Base-by-base conservation (phyloP, 2,888 invertebrate species). In the Polymixis flavicincta region DNA sequence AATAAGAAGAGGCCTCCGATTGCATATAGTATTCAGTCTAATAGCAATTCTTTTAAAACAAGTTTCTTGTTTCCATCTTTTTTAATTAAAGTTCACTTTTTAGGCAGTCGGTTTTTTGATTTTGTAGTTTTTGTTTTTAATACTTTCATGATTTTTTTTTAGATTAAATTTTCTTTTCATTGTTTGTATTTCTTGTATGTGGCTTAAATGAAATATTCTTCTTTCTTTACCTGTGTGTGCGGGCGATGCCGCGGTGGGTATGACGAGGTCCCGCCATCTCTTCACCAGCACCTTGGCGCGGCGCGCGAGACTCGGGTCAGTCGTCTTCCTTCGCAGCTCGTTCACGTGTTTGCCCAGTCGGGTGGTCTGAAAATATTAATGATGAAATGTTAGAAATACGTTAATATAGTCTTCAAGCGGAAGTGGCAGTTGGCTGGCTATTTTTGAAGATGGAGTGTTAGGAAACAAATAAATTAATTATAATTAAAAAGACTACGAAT, bases 261-360 rank as follows among this genome's bases (percentile, higher is more conserved):
- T 96, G 89, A 99, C 97, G 95, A 98, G 97, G 95, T 98, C 98
- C 89, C 99, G 98, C 99, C 99, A 99, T 95, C 98, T 97, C 90
- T 99, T 98, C 75, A 99, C 98, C 93, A 99, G 97, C 92, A 98
- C 98, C 95, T 99, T 99, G 76, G 99, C 98, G 86, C 99, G 97
- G 90, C 98, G 98, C 71, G 99, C 99, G 93, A 99, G 97, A 79
- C 97, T 97, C 87, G 98, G 98, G 94, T 99, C 98, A 77, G 97
- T 97, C 60, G 99, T 98, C 95, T 98, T 98, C 78, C 98, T 97
- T 74, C 99, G 97, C 70, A 99, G 97, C 94, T 99, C 99, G 94
- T 99, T 99, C 94, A 99, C 98, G 93, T 98, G 98, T 95, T 98
- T 98, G 59, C 99, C 99, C 93, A 99, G 97, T 97, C 99, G 97